Evolutionary conservation across 2,113 vertebrate genomes (phyloP).

Genomic region (Nicator chloris): DNA sequence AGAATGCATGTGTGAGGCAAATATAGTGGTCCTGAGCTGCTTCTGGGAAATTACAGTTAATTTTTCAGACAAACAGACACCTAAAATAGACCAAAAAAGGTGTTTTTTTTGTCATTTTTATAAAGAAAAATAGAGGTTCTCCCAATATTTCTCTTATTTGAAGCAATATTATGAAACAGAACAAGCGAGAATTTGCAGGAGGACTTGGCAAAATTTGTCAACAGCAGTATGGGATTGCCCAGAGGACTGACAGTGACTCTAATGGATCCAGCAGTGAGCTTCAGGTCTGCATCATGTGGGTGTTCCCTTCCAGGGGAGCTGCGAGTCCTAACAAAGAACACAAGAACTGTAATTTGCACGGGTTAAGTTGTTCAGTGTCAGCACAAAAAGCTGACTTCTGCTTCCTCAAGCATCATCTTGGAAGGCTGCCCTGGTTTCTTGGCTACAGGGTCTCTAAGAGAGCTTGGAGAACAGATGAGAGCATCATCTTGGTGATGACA

Average conservation of each 20-base stretch:
- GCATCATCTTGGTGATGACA: not conserved
- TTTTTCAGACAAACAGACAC: not conserved
- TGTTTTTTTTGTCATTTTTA: not conserved
- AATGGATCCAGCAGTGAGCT: not conserved
- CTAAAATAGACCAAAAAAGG: not conserved
- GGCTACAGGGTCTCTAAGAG: not conserved
- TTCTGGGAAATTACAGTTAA: not conserved
- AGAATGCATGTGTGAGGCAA: not conserved
- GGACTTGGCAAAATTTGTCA: not conserved
- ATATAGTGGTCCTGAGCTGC: not conserved
- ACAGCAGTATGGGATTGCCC: not conserved
- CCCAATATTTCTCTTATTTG: not conserved
- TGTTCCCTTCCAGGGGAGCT: not conserved
- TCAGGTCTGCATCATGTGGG: rapidly evolving
- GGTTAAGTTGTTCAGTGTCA: not conserved
- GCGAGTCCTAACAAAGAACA: not conserved
- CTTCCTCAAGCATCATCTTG: not conserved
- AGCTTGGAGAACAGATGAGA: not conserved
- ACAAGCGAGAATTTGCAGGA: not conserved
- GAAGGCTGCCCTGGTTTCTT: not conserved
- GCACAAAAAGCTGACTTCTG: not conserved
- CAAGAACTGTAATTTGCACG: not conserved
- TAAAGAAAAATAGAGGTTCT: not conserved
- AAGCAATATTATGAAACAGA: not conserved
- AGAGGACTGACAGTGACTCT: not conserved